phyloP scores from a whole-genome alignment of 2,113 vertebrate genomes.

The Labeo catla region DNA sequence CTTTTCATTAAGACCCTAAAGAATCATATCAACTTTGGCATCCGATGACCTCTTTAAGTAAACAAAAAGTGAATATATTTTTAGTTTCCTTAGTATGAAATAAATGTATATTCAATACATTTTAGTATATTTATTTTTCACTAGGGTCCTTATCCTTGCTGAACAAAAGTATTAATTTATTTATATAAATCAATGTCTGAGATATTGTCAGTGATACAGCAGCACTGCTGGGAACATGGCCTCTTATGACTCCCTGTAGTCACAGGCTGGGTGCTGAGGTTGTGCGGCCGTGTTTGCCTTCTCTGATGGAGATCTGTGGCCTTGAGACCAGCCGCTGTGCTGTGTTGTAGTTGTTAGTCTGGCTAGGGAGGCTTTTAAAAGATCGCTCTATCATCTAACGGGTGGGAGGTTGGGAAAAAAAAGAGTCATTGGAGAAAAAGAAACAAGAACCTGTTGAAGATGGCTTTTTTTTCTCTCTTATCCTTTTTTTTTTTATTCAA shows the following conservation, averaged over 20 bases:
- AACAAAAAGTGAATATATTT: too few species aligned
- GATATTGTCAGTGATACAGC: neutral
- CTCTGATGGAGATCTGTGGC: conserved; percentile 14
- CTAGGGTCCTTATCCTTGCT: too few species aligned
- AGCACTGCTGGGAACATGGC: neutral
- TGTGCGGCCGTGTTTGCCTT: neutral
- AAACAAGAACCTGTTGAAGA: conserved; percentile 57
- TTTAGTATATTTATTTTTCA: too few species aligned
- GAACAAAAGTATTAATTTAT: neutral
- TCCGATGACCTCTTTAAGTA: too few species aligned
- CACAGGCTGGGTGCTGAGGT: neutral
- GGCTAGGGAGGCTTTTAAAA: neutral
- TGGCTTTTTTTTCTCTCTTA: conserved; percentile 24
- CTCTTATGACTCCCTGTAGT: neutral
- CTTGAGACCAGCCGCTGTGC: neutral
- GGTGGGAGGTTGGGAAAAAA: neutral
- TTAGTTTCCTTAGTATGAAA: too few species aligned
- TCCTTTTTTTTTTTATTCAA: conserved; percentile 64
- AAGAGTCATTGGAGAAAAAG: neutral
- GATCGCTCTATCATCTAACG: neutral
- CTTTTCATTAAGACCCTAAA: too few species aligned
- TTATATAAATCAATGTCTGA: neutral
- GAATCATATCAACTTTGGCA: too few species aligned
- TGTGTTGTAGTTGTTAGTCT: neutral
- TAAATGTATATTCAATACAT: too few species aligned